Base-by-base conservation (phyloP, 2,797 vertebrate species). In the Orestias chungarensis region DNA sequence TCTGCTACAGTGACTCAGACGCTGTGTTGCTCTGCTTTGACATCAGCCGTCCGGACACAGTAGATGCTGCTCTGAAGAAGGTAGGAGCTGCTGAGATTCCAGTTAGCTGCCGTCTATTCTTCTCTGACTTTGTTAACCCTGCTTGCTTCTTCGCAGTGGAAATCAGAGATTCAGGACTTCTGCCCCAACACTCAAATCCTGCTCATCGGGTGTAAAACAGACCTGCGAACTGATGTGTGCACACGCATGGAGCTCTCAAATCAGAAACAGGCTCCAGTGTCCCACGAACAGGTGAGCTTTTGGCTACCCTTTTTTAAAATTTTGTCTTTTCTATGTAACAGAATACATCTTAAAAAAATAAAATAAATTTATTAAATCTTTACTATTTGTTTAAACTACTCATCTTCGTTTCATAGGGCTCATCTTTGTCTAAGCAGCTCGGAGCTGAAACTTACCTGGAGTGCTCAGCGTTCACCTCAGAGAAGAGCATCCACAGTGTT, bases 1-100 rank as follows among this genome's bases (percentile, higher is more conserved):
- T 99, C 25, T 99, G 97, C 95, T 99, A 99, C 92, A 98, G 97
- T 0, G 97, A 98, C 88, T 98, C 97, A 0, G 97, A 99, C 0
- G 97, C 97, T 0, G 97, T 98, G 31, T 92, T 99, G 72, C 90
- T 99, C 2, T 99, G 97, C 87, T 97, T 98, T 1, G 97, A 99
- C 78, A 90, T 98, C 90, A 97, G 97, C 89, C 95, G 96, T 8
- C 97, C 97, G 0, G 97, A 98, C 89, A 96, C 93, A 4, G 93
- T 97, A 25, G 97, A 98, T 76, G 91, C 93, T 0, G 95, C 96
- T 0, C 88, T 98, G 85, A 99, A 97, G 89, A 99, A 99, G 96
- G 97, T 97, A 87, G 64, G 43, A 2, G 35, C 14, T 4, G 35
- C 50, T 70, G 35, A n/a, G 38, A 14, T 20, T 49, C 25, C 12